Evolutionary conservation across 1,140 invertebrate genomes (phyloP).

Genomic region (Drosophila suzukii): DNA sequence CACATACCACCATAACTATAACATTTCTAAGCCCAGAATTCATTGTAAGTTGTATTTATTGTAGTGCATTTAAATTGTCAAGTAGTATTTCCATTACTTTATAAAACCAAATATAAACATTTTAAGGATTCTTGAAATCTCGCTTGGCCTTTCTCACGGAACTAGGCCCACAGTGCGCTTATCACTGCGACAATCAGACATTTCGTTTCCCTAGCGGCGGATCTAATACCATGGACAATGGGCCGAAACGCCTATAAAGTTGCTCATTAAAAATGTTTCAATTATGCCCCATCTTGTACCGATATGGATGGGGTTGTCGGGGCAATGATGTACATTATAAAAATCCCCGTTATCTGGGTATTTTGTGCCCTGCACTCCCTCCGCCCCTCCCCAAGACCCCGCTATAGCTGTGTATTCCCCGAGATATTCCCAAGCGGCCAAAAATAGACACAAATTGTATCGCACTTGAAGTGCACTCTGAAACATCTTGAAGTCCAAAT

Average conservation of each 20-base stretch:
- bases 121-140: background rate
- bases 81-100: too few species aligned
- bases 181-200: conserved; percentile 4
- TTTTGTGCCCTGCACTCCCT: background rate
- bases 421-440: conserved; percentile 77
- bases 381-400: background rate
- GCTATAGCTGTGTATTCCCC: background rate
- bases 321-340: conserved; percentile 47
- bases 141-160: background rate
- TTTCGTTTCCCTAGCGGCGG: background rate
- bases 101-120: too few species aligned
- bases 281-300: conserved; percentile 14
- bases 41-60: too few species aligned
- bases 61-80: too few species aligned
- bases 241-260: conserved; percentile 20
- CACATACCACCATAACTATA: too few species aligned
- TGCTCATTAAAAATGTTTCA: conserved; percentile 61
- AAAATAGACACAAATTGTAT: conserved; percentile 74
- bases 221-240: conserved; percentile 31
- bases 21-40: too few species aligned
- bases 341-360: conserved; percentile 23
- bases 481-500: conserved; percentile 73
- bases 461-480: conserved; percentile 79
- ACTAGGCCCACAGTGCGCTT: conserved; percentile 15
- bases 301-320: conserved; percentile 22